These are phyloP conservation scores for Mustela nigripes DNA, from an alignment of 2,113 vertebrate genomes.

Conservation along the genomic window DNA sequence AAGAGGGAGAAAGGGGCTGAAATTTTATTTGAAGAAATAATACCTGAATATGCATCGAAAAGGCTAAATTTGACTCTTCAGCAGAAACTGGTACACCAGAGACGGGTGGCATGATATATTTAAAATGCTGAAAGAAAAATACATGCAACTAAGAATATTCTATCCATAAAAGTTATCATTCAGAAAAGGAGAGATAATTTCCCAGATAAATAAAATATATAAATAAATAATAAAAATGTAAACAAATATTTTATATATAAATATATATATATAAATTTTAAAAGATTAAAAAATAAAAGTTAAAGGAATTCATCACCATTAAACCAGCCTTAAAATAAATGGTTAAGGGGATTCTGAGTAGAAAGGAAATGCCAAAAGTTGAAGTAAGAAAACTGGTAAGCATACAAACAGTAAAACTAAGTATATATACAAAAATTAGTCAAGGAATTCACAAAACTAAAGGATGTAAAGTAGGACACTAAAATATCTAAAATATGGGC, in stretches of 20 bases:
- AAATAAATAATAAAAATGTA: too few relatives aligned
- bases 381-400: neutral
- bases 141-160: neutral
- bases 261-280: too few relatives aligned
- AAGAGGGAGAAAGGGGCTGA: neutral
- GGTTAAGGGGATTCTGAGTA: neutral
- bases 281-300: neutral
- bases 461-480: neutral
- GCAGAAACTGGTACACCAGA: neutral
- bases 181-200: neutral
- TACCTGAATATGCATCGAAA: neutral
- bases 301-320: neutral
- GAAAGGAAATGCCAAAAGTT: neutral
- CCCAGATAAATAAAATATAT: neutral
- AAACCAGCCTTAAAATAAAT: neutral
- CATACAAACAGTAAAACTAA: neutral
- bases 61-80: neutral
- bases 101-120: neutral
- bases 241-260: too few relatives aligned
- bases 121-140: neutral
- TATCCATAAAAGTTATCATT: neutral
- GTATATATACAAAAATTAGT: neutral
- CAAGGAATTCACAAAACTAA: neutral
- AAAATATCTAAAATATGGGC: neutral
- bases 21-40: neutral